phyloP scores from a whole-genome alignment of 2,113 vertebrate genomes.

The Scomber japonicus region DNA sequence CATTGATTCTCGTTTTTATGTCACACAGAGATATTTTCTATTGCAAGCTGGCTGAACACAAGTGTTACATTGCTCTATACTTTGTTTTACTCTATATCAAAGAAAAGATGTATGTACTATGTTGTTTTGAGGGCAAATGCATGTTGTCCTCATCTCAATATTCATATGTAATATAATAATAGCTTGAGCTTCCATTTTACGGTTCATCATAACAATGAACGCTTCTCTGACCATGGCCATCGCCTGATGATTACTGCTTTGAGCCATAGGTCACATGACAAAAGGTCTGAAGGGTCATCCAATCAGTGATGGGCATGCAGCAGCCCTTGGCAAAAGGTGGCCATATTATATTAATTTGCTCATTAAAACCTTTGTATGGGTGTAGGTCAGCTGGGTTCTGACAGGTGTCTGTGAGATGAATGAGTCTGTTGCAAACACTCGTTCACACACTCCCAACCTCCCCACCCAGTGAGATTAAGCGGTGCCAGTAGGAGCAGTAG shows the following conservation, averaged over 20 bases:
- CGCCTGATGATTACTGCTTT: constrained; percentile 7
- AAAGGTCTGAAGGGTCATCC: constrained; percentile 39
- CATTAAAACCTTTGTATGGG: constrained; percentile 63
- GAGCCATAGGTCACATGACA: constrained; percentile 44
- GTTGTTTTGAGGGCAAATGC: background rate
- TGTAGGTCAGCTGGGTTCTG: constrained; percentile 58
- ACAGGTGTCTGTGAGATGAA: constrained; percentile 69
- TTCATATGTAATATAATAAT: background rate
- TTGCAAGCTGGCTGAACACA: background rate
- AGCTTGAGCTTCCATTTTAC: background rate
- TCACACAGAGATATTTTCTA: constrained; percentile 13
- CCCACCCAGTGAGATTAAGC: constrained; percentile 31
- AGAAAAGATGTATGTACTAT: background rate
- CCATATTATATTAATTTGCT: constrained; percentile 52
- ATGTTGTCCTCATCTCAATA: background rate
- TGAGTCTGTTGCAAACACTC: constrained; percentile 32
- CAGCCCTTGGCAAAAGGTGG: constrained; percentile 36
- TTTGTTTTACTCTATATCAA: background rate
- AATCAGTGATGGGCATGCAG: constrained; percentile 39
- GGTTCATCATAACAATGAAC: background rate
- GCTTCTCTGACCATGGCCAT: constrained; percentile 18
- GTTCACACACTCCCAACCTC: constrained; percentile 20
- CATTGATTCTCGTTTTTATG: constrained; percentile 32
- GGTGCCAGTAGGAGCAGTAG: constrained; percentile 54
- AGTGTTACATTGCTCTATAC: background rate